Evolutionary conservation across 2,797 vertebrate genomes (phyloP), one percentile per base, ranked within the genome.

Genomic region (Serranus cabrilla): DNA sequence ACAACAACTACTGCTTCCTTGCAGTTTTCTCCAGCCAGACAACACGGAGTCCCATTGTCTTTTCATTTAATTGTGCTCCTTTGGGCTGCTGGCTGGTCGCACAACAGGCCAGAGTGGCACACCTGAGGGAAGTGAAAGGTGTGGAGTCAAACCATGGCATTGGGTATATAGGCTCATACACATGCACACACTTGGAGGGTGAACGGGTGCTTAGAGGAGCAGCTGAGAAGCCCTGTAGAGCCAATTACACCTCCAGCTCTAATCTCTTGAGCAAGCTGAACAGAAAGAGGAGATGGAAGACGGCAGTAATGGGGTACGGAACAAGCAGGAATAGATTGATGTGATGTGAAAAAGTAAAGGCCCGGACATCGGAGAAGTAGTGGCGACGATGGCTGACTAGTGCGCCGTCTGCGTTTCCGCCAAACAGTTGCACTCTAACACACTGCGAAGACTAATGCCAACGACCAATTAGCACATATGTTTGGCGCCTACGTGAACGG

Each of bases 231-330:
- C 86, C 85, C 87, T 80, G 83, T 78, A 90, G 89, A 90, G 82
- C 89, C 88, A 92, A 93, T 93, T 91, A 92, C 83, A 81, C 83
- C 68, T 60, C 64, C 34, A 73, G 47, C 83, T 88, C 65, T 89
- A 83, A 87, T 88, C 81, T 89, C 86, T 63, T 55, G 78, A 89
- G 81, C 55, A 68, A 63, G 56, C 59, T 46, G 42, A 78, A 80
- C 34, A 65, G 69, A 80, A 63, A 56, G 60, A 74, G 20, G 46
- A 58, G 47, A 66, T 42, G 49, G 25, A 49, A 60, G 55, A 55
- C 51, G 49, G 42, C 21, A 50, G 55, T 13, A 23, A 40, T 18
- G 11, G 40, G 11, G 21, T 64, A 56, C 50, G 20, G 42, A 57
- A 52, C 34, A 46, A 76, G 17, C 11, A 74, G 50, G 42, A 58